A percentile compares a stretch with the other conserved stretches of the same genome.
Evolutionary conservation across 2,113 vertebrate genomes (phyloP).

Genomic region (Dasyprocta punctata): DNA sequence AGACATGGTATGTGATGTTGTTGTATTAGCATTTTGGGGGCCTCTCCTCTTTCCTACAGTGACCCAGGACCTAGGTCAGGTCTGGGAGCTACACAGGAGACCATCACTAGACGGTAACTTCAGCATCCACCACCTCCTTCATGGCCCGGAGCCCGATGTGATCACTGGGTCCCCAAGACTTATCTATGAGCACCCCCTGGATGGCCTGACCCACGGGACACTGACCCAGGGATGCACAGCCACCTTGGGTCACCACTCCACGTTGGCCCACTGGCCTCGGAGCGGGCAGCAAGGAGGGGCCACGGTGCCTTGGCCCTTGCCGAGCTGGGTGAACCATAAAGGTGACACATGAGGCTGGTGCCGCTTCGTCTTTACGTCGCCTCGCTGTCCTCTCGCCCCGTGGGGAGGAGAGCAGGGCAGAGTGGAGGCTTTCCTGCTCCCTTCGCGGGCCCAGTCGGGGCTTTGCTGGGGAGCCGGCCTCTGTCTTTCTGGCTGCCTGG

Average conservation of each 20-base stretch:
- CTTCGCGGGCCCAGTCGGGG: not conserved
- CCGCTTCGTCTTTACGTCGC: not conserved
- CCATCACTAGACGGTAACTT: not conserved
- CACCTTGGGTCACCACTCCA: fast-evolving
- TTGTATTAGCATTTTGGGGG: too few relatives aligned
- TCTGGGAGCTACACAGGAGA: not conserved
- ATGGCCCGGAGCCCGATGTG: not conserved
- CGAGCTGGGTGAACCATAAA: not conserved
- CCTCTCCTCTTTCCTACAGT: not conserved
- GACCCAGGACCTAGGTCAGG: not conserved
- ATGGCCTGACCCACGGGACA: not conserved
- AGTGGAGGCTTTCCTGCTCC: not conserved
- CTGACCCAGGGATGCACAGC: not conserved
- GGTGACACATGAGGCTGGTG: too few relatives aligned
- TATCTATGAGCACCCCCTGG: not conserved
- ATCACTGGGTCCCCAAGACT: not conserved
- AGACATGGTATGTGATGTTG: not conserved
- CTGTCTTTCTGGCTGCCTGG: not conserved
- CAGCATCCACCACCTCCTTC: not conserved
- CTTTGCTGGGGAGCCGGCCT: not conserved
- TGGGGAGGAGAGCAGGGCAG: not conserved
- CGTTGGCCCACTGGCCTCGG: not conserved
- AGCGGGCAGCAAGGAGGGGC: not conserved
- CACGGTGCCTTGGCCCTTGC: not conserved
- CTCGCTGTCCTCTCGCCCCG: not conserved